These are phyloP conservation scores for Siphlonurus alternatus DNA, from an alignment of 2,888 invertebrate genomes.

Conservation along the genomic window DNA sequence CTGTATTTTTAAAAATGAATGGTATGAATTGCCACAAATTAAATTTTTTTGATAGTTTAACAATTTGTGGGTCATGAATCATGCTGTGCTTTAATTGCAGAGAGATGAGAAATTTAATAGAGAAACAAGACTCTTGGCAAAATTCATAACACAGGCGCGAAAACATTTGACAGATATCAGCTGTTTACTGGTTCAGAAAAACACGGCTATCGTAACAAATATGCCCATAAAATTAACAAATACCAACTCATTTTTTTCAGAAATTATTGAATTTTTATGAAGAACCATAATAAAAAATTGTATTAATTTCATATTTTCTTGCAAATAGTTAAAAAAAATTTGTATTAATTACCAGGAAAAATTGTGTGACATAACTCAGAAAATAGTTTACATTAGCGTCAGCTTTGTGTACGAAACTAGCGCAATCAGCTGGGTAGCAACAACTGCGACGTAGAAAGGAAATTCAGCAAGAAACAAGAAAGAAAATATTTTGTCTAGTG, in stretches of 20 bases:
- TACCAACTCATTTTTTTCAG: no score
- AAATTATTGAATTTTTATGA: not conserved
- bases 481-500: not conserved
- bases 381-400: not conserved
- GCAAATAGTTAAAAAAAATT: not conserved
- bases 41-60: no score
- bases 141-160: no score
- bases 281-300: not conserved
- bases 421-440: conserved; percentile 1
- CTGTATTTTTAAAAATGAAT: no score
- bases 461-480: not conserved
- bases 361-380: no score
- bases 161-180: not conserved
- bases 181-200: not conserved
- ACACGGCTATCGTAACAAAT: not conserved
- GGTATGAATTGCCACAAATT: no score
- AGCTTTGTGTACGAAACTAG: not conserved
- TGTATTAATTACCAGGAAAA: not conserved
- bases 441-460: not conserved
- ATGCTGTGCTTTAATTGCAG: no score
- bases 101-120: no score
- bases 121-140: no score
- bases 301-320: no score
- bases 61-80: no score
- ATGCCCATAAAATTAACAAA: not conserved